Evolutionary conservation across 2,113 vertebrate species (phyloP), one percentile per base, ranked within the genome.

Genomic region (Malaclemys terrapin): DNA sequence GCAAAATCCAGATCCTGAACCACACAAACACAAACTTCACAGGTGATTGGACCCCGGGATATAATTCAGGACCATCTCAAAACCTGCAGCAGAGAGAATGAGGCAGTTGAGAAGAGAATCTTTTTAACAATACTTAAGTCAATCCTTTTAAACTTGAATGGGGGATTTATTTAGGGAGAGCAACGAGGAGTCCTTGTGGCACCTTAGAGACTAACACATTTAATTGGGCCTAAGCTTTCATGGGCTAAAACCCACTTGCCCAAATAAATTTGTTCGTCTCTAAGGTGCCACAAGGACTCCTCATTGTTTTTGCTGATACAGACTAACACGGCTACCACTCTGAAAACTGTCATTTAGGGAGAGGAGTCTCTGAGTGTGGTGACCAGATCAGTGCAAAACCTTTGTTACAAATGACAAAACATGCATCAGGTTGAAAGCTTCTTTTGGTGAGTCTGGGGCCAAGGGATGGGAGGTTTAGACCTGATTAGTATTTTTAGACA

Each of bases 121-220:
- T 89, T 88, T 91, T 72, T 1, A 94, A 50, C 65, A 87, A 57
- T 50, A 85, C 29, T 59, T 87, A 84, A 91, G n/a, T n/a, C 81
- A 82, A 95, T 89, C 76, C 75, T 93, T 94, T 93, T 57, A 82
- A 92, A 96, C 38, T 86, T 87, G 22, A 80, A 89, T 54, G 29
- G 56, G 53, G 80, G 78, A 94, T 95, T 95, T 94, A 89, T 38
- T 62, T 20, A 53, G 17, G 17, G 17, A 53, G 52, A 53, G 52
- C 52, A 53, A 53, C 2, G 6, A 53, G 52, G 52, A 53, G 52
- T 53, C 52, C 52, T 53, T 53, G 17, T 53, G 52, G 16, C 52
- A 19, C 52, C 52, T 53, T 20, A 53, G 52, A 53, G 52, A 53
- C 52, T 8, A 53, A 50, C 50, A 53, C 20, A 53, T 53, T 20